Evolutionary conservation across 1,140 invertebrate genomes (phyloP), one percentile per base, ranked within the genome.

Genomic region (Acromyrmex charruanus): DNA sequence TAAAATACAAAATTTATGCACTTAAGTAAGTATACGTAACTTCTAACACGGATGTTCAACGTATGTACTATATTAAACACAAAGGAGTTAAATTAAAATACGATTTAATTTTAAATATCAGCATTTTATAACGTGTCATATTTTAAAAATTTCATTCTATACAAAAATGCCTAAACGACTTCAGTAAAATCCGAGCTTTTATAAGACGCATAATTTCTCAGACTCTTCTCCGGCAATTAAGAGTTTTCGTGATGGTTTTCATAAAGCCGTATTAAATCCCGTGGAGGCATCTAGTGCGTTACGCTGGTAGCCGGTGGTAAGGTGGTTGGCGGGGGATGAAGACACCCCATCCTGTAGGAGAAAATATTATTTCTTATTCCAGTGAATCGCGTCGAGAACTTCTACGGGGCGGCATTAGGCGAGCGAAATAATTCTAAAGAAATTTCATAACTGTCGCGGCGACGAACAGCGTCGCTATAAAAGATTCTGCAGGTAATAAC

Each of bases 361-460:
- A 92, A 94, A 93, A 94, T 92, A 94, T 94, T 92, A 94, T 94
- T 94, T 92, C 93, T 94, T 93, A 93, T 93, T 93, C 93, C 87
- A 79, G 86, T 90, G 77, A 92, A 58, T n/a, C 28, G 77, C 21
- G 61, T 49, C 28, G 69, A 68, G 55, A 87, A 80, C 65, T 86
- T 91, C 61, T 72, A 66, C 81, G 77, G 80, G 61, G 55, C 69
- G 88, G 87, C 91, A 91, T 92, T 93, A 92, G 93, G 88, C 88
- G 90, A 88, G 89, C 88, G 92, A 92, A 94, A 95, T 95, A 95
- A 95, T 95, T 95, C 91, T 93, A 92, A 93, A 93, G 93, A 94
- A 94, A 94, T 94, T 95, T 95, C 94, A 95, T 95, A 95, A 95
- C 94, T 94, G 94, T 95, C 92, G 85, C 18, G 53, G 28, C 63